Conservation (phyloP, 1,140 invertebrate species). For the Plutomurus gul region DNA sequence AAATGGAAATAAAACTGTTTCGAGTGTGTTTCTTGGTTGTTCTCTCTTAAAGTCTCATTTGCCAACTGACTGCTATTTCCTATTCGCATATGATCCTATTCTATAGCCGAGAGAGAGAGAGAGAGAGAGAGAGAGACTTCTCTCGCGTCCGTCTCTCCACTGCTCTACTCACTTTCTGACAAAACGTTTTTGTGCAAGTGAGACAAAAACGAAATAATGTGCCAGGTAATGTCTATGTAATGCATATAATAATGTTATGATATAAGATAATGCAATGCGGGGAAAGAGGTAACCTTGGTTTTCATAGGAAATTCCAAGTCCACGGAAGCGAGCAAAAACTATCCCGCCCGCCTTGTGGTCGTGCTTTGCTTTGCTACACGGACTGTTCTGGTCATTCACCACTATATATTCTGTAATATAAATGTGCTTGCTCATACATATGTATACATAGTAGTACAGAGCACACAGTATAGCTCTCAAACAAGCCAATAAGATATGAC, state of each 20-base stretch:
- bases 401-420: too few species aligned
- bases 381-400: not conserved
- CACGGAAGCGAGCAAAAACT: constrained; percentile 25
- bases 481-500: too few species aligned
- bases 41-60: not conserved
- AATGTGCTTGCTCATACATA: too few species aligned
- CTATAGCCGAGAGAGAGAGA: too few species aligned
- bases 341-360: not conserved
- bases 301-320: constrained; percentile 26
- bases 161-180: too few species aligned
- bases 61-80: not conserved
- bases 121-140: too few species aligned
- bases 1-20: too few species aligned
- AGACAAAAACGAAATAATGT: not conserved
- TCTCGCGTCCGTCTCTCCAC: too few species aligned
- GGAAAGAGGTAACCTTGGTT: constrained; percentile 22
- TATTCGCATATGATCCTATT: not conserved
- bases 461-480: too few species aligned
- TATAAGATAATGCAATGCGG: constrained; percentile 4
- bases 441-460: too few species aligned
- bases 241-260: not conserved
- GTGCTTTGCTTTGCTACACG: not conserved
- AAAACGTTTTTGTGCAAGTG: not conserved
- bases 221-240: too few species aligned
- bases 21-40: too few species aligned